Conservation (phyloP, 2,113 vertebrate genomes). For the Cervus canadensis region DNA sequence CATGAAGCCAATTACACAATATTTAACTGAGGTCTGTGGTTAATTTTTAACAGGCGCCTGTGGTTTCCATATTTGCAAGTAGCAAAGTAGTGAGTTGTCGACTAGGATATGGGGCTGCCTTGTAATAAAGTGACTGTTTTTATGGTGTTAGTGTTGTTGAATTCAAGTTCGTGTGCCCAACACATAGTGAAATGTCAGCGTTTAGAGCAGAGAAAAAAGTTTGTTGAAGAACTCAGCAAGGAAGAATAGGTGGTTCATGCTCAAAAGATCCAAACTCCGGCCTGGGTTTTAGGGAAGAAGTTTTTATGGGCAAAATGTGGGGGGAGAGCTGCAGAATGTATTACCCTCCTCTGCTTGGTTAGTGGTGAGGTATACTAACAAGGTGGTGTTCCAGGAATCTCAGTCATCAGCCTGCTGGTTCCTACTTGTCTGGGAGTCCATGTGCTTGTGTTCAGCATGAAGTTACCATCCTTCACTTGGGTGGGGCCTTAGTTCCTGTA, state of each 20-base stretch:
- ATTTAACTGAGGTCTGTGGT: background rate
- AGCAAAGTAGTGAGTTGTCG: background rate
- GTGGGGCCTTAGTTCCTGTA: background rate
- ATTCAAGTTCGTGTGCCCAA: background rate
- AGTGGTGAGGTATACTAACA: background rate
- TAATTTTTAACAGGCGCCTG: background rate
- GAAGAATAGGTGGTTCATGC: background rate
- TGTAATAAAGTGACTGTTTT: background rate
- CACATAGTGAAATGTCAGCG: background rate
- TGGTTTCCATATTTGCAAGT: background rate
- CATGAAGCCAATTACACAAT: background rate
- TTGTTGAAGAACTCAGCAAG: background rate
- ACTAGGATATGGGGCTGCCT: background rate
- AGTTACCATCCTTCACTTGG: background rate
- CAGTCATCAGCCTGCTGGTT: background rate
- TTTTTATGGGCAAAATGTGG: background rate
- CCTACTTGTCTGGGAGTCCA: background rate
- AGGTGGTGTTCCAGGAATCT: background rate
- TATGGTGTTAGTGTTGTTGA: background rate
- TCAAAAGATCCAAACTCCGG: background rate
- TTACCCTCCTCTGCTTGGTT: background rate
- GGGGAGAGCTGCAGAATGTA: background rate
- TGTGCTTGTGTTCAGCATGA: background rate
- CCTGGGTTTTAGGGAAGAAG: background rate
- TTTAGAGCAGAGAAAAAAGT: background rate